phyloP scores from a whole-genome alignment of 2,797 vertebrate species.

The Crenuchus spilurus region DNA sequence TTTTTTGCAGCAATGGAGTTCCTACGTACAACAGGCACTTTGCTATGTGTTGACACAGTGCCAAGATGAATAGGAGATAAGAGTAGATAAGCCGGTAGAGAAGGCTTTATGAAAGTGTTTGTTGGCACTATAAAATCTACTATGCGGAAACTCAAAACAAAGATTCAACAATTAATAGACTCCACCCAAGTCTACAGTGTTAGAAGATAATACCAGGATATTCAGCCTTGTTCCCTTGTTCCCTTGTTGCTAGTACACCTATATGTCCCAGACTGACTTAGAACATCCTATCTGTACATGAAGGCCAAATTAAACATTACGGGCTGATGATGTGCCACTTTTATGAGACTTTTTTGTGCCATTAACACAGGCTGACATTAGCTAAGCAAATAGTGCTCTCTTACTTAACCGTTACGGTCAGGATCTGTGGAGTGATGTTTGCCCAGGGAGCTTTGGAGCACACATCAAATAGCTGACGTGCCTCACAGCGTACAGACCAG shows the following conservation, averaged over 20 bases:
- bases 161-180: slow-evolving; percentile 2
- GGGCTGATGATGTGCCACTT: background rate
- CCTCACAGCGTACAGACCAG: slow-evolving; percentile 36
- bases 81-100: background rate
- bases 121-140: background rate
- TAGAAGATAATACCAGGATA: background rate
- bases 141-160: background rate
- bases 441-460: slow-evolving; percentile 29
- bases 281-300: background rate
- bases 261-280: background rate
- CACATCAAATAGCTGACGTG: slow-evolving; percentile 42
- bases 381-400: background rate
- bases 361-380: background rate
- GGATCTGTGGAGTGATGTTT: slow-evolving; percentile 32
- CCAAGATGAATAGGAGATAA: background rate
- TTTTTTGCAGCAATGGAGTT: background rate
- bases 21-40: too few relatives aligned
- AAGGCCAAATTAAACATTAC: background rate
- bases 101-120: background rate
- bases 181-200: slow-evolving; percentile 1
- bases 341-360: background rate
- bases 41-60: background rate
- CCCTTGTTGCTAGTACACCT: background rate
- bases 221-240: background rate
- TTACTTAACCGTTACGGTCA: background rate